Conservation (phyloP, 2,113 vertebrate genomes). For the Cryptoleucopteryx plumbea region DNA sequence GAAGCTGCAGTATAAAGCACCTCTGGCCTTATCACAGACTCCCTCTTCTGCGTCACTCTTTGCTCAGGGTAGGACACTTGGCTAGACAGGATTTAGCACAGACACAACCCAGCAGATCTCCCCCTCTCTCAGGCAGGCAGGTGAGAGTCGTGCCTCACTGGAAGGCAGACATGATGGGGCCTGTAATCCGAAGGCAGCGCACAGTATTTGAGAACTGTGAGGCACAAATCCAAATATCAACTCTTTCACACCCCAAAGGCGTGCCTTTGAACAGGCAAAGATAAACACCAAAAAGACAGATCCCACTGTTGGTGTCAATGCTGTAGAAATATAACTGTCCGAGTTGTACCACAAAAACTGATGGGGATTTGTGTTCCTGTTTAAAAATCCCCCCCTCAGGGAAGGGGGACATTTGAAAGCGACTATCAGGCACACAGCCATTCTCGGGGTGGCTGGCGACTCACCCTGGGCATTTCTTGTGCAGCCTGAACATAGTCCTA, state of each 20-base stretch:
- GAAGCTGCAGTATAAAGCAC: background rate
- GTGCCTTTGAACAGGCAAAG: background rate
- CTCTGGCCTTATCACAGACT: background rate
- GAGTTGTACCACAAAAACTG: background rate
- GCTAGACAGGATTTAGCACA: background rate
- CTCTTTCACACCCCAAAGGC: background rate
- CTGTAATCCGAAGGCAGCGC: background rate
- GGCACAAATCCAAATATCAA: background rate
- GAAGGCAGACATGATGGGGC: background rate
- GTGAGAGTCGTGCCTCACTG: background rate
- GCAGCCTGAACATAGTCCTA: background rate
- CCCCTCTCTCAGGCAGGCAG: background rate
- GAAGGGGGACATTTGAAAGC: background rate
- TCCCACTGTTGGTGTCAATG: fast-evolving
- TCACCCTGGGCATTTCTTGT: background rate
- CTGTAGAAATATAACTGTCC: background rate
- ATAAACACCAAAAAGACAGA: background rate
- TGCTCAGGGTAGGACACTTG: background rate
- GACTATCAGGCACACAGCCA: background rate
- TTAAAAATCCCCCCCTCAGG: background rate
- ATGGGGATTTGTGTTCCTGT: background rate
- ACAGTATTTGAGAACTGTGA: background rate
- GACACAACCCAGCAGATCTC: background rate
- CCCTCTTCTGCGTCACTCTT: background rate
- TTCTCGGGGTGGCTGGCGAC: background rate